A percentile compares a stretch with the other conserved stretches of the same genome.
phyloP scores from a whole-genome alignment of 2,113 vertebrate genomes.

The Chrysemys picta region DNA sequence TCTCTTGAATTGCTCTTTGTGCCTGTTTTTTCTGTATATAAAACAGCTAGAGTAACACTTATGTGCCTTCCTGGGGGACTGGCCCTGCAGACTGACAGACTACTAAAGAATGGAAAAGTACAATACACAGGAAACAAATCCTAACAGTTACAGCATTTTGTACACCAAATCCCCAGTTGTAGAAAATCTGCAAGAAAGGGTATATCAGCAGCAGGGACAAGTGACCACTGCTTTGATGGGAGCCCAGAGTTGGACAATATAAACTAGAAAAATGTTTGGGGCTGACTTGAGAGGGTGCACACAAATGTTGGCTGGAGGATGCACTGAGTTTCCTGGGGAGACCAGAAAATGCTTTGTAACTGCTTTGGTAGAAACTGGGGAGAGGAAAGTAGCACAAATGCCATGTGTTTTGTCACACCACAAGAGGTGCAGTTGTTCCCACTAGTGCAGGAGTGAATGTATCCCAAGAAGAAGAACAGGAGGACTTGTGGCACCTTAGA shows the following conservation, averaged over 20 bases:
- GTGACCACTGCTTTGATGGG: background rate
- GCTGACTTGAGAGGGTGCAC: background rate
- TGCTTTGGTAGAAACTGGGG: background rate
- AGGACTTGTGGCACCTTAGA: no score
- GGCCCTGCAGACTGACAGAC: background rate
- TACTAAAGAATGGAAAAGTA: background rate
- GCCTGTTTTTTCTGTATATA: background rate
- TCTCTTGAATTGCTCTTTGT: background rate
- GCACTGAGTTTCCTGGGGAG: background rate
- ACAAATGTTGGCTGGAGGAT: background rate
- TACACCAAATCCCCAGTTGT: background rate
- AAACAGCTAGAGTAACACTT: background rate
- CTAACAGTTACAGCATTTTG: background rate
- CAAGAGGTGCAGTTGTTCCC: background rate
- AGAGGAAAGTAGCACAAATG: background rate
- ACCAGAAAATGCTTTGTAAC: background rate
- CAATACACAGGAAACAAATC: background rate
- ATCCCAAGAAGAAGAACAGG: background rate
- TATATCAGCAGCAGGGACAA: background rate
- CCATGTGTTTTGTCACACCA: background rate
- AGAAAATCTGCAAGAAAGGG: background rate
- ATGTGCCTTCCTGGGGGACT: background rate
- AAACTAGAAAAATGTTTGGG: background rate
- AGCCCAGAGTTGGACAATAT: background rate
- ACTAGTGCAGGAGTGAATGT: background rate